Conservation (phyloP, 2,888 invertebrate species). For the Drosophila aldrichi region DNA sequence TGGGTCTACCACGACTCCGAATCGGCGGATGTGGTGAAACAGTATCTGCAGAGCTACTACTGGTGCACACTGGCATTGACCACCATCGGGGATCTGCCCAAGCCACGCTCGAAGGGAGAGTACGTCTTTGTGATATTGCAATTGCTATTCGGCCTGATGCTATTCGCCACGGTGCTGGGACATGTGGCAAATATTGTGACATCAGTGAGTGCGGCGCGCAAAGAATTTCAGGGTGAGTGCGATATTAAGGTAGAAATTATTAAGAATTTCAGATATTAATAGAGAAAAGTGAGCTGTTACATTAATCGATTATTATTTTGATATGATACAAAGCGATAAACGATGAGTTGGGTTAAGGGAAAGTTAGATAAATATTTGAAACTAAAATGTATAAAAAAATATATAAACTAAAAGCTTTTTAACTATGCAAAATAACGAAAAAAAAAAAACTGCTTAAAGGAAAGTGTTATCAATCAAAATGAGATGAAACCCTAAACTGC, state of each 20-base stretch:
- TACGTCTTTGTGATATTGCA: slow-evolving; percentile 98
- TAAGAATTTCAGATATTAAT: neutral
- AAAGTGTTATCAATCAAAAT: slow-evolving; percentile 1
- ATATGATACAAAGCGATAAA: too few relatives aligned
- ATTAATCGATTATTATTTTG: too few relatives aligned
- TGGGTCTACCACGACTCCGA: slow-evolving; percentile 96
- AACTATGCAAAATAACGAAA: neutral
- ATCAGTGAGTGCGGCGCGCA: slow-evolving; percentile 97
- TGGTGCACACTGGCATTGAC: slow-evolving; percentile 99
- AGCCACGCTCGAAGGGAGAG: slow-evolving; percentile 96
- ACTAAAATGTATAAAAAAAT: too few relatives aligned
- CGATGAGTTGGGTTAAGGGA: too few relatives aligned
- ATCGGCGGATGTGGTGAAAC: slow-evolving; percentile 95
- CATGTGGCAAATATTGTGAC: slow-evolving; percentile 99
- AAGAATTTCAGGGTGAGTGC: slow-evolving; percentile 97
- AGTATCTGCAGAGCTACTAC: slow-evolving; percentile 98
- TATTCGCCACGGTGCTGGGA: slow-evolving; percentile 98
- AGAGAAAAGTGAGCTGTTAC: neutral
- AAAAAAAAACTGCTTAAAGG: too few relatives aligned
- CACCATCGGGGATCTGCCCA: slow-evolving; percentile 96
- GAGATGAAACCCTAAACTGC: neutral
- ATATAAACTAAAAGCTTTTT: too few relatives aligned
- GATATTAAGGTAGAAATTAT: too few relatives aligned
- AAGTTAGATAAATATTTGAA: too few relatives aligned
- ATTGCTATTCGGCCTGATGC: slow-evolving; percentile 95